Evolutionary conservation across 64 coral and sea anemone genomes (phyloP), one percentile per base, ranked within the genome.

Genomic region (Catalaphyllia jardinei): DNA sequence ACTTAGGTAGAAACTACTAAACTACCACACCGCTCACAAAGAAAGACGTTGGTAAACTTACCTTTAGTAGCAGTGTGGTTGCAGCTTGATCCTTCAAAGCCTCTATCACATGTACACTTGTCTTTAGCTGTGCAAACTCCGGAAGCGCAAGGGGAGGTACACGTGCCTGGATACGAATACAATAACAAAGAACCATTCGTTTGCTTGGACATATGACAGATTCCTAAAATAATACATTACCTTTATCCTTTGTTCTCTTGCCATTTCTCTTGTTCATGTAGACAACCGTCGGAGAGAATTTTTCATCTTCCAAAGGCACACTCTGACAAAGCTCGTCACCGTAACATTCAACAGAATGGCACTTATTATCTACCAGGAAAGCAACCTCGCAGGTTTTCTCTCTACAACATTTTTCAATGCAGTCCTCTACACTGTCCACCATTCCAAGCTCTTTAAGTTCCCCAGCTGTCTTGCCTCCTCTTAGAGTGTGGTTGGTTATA

Each of bases 241-340:
- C 94, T 99, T 99, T 99, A 60, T 99, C 22, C 78, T 95, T 99
- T 20, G 74, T 73, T 54, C 97, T 80, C 38, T 80, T 81, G 19
- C 82, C 82, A 11, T 93, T 80, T 78, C 97, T 79, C 25, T 75
- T 88, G 86, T 99, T 99, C 72, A 99, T 95, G 55, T 99, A 99
- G 18, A 95, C 88, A 62, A 99, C 72, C 3, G 92, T 93, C 17
- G 95, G 95, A 24, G 91, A 93, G 28, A 99, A 88, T 35, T 93
- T 90, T 17, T 79, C 89, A 52, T 93, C 67, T 46, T 91, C 87
- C 4, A 93, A 64, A 8, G 83, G 91, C 1, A 93, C 60, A 71
- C 72, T 94, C 76, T 97, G 95, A 54, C 97, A 99, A 72, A 99
- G 79, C 31, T 95, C 97, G 24, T 92, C 97, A 19, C 94, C 87